Base-by-base conservation (phyloP, 2,888 invertebrate genomes). In the Cerastis leucographa region DNA sequence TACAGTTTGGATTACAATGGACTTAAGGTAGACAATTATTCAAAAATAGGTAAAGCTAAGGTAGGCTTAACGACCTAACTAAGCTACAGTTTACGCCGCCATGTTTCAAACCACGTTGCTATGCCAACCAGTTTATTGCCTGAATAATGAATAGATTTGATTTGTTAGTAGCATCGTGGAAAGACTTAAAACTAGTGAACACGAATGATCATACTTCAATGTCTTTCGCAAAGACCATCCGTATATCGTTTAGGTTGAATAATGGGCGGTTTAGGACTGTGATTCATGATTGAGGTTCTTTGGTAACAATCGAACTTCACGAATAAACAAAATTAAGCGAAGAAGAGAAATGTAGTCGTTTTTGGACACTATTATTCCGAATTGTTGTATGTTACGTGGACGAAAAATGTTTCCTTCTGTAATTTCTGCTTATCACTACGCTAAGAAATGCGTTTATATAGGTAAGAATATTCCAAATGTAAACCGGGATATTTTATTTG, bases 91-190 rank as follows among this genome's bases (percentile, higher is more conserved):
- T 68, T 49, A 71, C 64, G 54, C 40, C 70, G 67, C 59, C 54
- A 70, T 85, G 83, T 84, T 84, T 83, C 69, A 78, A n/a, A 40
- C 68, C 56, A 35, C 46, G 86, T 84, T 83, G 71, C 74, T 35
- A 84, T 83, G 86, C 83, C 78, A 74, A 84, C 86, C 46, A 69
- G 59, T 74, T 69, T 74, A 85, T 78, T 69, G 78, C 69, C 69
- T 85, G 83, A 82, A 85, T 84, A 85, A 82, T 82, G 83, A 82
- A 74, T 67, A 82, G 66, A 66, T 78, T 78, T 78, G 83, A 85
- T 84, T 82, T 85, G 85, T 78, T 78, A 74, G 62, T 56, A 19
- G 66, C 22, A 69, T 70, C 61, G 74, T 71, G 70, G 59, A 74
- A 59, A 51, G 40, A 61, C n/a, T 74, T 82, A 69, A 77, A 56